These are phyloP conservation scores for Drosophila lacicola DNA, from an alignment of 2,888 invertebrate genomes.

Conservation along the genomic window DNA sequence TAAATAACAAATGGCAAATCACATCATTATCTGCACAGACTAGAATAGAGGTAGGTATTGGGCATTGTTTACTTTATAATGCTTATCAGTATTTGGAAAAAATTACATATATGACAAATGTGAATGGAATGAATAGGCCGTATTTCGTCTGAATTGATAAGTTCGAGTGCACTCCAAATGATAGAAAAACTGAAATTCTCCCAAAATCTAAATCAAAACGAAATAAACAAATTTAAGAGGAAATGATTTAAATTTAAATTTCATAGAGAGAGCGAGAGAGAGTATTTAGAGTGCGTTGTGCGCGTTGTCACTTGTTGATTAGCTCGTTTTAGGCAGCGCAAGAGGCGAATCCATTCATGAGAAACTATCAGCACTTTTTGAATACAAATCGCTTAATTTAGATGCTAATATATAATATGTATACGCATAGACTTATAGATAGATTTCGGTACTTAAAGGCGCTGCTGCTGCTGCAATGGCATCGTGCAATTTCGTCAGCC, in stretches of 20 bases:
- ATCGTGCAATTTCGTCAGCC: conserved; percentile 74
- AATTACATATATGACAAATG: conserved; percentile 30
- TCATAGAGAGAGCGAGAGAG: not conserved
- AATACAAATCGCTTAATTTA: conserved; percentile 47
- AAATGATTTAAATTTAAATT: not conserved
- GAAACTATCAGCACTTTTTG: conserved; percentile 58
- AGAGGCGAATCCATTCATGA: conserved; percentile 56
- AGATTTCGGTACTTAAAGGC: conserved; percentile 14
- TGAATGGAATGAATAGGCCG: conserved; percentile 26
- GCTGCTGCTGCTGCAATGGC: conserved; percentile 58
- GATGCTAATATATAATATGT: conserved; percentile 40
- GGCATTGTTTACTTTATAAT: conserved; percentile 17
- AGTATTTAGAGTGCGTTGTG: conserved; percentile 12
- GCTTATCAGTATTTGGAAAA: conserved; percentile 34
- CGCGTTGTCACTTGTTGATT: conserved; percentile 5
- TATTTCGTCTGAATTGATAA: conserved; percentile 46
- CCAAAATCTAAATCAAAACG: conserved; percentile 9
- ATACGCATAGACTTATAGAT: not conserved
- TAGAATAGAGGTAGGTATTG: conserved; percentile 1
- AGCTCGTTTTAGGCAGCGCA: not conserved
- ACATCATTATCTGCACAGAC: conserved; percentile 9
- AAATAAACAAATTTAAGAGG: conserved; percentile 7
- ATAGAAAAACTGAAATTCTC: conserved; percentile 16
- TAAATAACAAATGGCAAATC: not conserved
- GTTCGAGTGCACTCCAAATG: conserved; percentile 24